Conservation (phyloP, 1,140 invertebrate genomes). For the Magallana gigas region DNA sequence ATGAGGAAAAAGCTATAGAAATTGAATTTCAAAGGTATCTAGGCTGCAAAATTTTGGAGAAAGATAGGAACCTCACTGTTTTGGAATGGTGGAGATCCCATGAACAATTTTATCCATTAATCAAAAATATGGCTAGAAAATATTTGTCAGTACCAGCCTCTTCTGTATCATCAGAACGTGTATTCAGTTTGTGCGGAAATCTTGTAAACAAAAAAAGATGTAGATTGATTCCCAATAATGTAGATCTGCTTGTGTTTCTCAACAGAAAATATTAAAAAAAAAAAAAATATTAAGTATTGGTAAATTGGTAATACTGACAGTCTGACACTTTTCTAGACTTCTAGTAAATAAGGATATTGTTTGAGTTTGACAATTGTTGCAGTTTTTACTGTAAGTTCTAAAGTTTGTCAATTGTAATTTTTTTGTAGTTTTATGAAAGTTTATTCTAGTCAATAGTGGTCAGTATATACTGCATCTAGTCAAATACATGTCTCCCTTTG, state of each 20-base stretch:
- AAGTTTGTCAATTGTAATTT: no score
- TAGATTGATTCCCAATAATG: conserved; percentile 26
- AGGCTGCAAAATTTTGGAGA: background rate
- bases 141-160: conserved; percentile 32
- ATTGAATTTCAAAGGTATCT: background rate
- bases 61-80: background rate
- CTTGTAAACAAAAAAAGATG: conserved; percentile 45
- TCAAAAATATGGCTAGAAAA: conserved; percentile 23
- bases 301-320: background rate
- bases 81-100: conserved; percentile 24
- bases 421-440: no score
- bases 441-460: no score
- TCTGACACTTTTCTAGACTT: no score
- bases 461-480: no score
- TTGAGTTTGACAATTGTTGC: no score
- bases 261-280: no score
- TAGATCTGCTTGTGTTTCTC: conserved; percentile 47
- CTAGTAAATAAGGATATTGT: no score
- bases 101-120: conserved; percentile 40
- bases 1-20: background rate
- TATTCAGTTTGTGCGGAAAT: conserved; percentile 41
- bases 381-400: no score
- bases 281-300: conserved; percentile 49
- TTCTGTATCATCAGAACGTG: conserved; percentile 43
- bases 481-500: no score